Percentiles rank a stretch among this genome's conserved stretches.
Evolutionary conservation across 2,888 invertebrate species (phyloP).

Genomic region (Icerya purchasi): DNA sequence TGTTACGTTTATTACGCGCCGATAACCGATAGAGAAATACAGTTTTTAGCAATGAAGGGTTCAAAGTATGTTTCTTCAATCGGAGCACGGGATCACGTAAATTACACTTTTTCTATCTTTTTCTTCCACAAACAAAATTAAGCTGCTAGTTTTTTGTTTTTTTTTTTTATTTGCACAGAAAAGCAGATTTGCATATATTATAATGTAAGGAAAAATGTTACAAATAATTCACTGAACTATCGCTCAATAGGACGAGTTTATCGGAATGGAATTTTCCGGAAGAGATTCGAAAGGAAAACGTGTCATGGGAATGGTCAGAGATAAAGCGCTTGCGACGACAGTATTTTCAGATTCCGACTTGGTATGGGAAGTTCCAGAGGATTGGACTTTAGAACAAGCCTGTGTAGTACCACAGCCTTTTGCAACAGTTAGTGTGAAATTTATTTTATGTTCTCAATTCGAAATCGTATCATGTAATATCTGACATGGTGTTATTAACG

Average conservation of each 20-base stretch:
- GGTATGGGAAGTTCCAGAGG: constrained; percentile 69
- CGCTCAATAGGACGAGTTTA: constrained; percentile 27
- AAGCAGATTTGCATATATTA: no score
- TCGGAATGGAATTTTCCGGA: constrained; percentile 79
- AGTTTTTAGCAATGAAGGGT: constrained; percentile 59
- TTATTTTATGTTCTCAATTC: neutral
- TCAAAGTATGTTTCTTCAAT: neutral
- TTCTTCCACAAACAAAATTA: no score
- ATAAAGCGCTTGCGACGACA: constrained; percentile 73
- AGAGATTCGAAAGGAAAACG: constrained; percentile 48
- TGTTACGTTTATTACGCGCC: constrained; percentile 83
- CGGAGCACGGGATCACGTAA: neutral
- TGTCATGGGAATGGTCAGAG: constrained; percentile 82
- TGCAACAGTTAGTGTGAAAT: constrained; percentile 40
- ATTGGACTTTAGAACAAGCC: constrained; percentile 77
- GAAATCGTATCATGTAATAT: neutral
- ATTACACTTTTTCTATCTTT: no score
- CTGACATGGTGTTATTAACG: no score
- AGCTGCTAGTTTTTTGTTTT: no score
- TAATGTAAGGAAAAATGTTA: no score
- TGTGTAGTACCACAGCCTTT: constrained; percentile 85
- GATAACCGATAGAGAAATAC: constrained; percentile 92
- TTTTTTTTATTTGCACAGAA: no score
- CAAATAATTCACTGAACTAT: no score
- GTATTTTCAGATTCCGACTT: constrained; percentile 65